Base-by-base conservation (phyloP, 1,140 invertebrate species). In the Cyphomyrmex costatus region DNA sequence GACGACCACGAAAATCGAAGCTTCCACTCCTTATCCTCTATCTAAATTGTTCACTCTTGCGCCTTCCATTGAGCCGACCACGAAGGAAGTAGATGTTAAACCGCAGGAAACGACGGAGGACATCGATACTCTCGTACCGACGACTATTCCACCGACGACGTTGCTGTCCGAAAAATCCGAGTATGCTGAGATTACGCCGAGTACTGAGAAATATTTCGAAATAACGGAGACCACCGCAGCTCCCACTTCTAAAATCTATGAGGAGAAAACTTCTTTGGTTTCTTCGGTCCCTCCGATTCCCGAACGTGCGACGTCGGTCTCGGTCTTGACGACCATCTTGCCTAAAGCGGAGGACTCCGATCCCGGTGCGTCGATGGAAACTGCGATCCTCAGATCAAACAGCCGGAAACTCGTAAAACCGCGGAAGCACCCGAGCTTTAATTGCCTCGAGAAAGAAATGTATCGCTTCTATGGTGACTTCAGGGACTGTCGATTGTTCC, bases 401-500 rank as follows among this genome's bases (percentile, higher is more conserved):
- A 16, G 33, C 30, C 61, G 73, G 16, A 87, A 88, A 12, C 1
- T 14, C 16, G 1, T 16, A 16, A 21, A 1, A 3, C 16, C 58
- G 0, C 91, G 85, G 19, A 89, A 49, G 27, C 36, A 58, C 0
- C 76, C 86, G 7, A 91, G 92, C 21, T 96, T 96, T 90, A 96
- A 96, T 85, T 96, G 96, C 86, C 92, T 96, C 42, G 95, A 95
- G 53, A 96, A 95, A 88, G 93, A 96, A 74, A 92, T 96, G 87
- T 95, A 96, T 86, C 94, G 94, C 76, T 96, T 96, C 92, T 96
- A 96, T 76, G 95, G 95, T 1, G 96, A 96, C 89, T 92, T 93
- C 33, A 94, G 95, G 84, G 96, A 96, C 87, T 96, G 96, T 86
- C 93, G 96, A 71, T 89, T 96, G 42, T 96, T 96, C 78, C 96